Evolutionary conservation across 2,888 invertebrate species (phyloP).

Genomic region (Cerastis leucographa): DNA sequence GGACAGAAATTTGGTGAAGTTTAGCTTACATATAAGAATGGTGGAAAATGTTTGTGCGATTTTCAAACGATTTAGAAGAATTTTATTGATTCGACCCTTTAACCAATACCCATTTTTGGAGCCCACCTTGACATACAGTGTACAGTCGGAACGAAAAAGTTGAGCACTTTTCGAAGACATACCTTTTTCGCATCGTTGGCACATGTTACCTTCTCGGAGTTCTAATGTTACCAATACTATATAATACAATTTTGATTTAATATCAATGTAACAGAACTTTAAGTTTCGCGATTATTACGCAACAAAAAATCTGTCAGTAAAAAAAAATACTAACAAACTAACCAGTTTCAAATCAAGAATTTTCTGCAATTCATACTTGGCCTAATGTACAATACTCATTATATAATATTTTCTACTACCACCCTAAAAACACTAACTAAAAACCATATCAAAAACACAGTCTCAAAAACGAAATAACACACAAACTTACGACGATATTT

Average conservation of each 20-base stretch:
- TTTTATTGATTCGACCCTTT: slow-evolving; percentile 2
- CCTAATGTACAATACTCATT: neutral
- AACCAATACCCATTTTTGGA: neutral
- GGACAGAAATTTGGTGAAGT: slow-evolving; percentile 34
- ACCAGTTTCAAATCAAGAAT: slow-evolving; percentile 8
- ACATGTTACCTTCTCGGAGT: slow-evolving; percentile 6
- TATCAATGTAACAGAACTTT: neutral
- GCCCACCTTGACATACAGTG: slow-evolving; percentile 1
- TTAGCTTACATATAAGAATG: slow-evolving; percentile 31
- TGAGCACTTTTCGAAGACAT: slow-evolving; percentile 8
- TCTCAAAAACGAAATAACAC: slow-evolving; percentile 20
- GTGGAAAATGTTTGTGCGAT: slow-evolving; percentile 24
- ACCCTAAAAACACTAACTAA: neutral
- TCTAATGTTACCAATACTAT: neutral
- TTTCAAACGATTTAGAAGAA: slow-evolving; percentile 2
- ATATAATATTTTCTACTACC: neutral
- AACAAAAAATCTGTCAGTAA: neutral
- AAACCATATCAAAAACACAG: neutral
- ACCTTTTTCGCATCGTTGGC: slow-evolving; percentile 2
- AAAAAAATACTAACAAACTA: neutral
- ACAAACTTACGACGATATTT: slow-evolving; percentile 17
- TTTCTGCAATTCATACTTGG: neutral
- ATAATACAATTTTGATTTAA: neutral
- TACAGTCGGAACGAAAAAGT: neutral
- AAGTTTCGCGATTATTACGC: neutral